A percentile compares a stretch with the other conserved stretches of the same genome.
Conservation (phyloP, 2,888 invertebrate species). For the Zygothrica quintamaculata region DNA sequence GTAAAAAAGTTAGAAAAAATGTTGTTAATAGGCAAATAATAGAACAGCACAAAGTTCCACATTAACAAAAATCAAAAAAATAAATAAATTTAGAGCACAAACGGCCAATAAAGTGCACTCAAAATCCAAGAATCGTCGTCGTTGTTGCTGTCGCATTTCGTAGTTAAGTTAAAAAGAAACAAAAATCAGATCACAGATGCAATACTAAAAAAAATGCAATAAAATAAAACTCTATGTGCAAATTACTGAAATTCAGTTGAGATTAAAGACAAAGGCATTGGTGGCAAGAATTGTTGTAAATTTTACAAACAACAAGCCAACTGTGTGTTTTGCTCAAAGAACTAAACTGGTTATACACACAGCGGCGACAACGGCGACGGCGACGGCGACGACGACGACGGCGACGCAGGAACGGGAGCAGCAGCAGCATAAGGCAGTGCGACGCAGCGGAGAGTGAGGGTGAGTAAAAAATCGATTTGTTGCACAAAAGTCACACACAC, state of each 20-base stretch:
- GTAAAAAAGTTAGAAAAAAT: conserved; percentile 66
- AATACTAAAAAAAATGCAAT: conserved; percentile 56
- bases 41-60: conserved; percentile 23
- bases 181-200: conserved; percentile 60
- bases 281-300: conserved; percentile 61
- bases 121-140: conserved; percentile 39
- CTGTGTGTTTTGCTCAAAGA: conserved; percentile 56
- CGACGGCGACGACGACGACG: conserved; percentile 35
- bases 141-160: conserved; percentile 63
- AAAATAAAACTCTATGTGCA: conserved; percentile 62
- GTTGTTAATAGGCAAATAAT: conserved; percentile 55
- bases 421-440: conserved; percentile 67
- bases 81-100: conserved; percentile 37
- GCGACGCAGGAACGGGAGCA: conserved; percentile 46
- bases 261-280: conserved; percentile 48
- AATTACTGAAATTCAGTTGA: conserved; percentile 54
- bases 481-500: conserved; percentile 66
- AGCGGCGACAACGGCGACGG: conserved; percentile 46
- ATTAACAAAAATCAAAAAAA: conserved; percentile 30
- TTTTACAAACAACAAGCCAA: conserved; percentile 70
- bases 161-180: conserved; percentile 48
- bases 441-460: conserved; percentile 69
- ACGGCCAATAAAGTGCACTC: conserved; percentile 41
- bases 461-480: conserved; percentile 80
- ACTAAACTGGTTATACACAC: conserved; percentile 79